These are phyloP conservation scores for Rhagonycha lutea DNA, from an alignment of 2,888 invertebrate genomes.

Conservation along the genomic window DNA sequence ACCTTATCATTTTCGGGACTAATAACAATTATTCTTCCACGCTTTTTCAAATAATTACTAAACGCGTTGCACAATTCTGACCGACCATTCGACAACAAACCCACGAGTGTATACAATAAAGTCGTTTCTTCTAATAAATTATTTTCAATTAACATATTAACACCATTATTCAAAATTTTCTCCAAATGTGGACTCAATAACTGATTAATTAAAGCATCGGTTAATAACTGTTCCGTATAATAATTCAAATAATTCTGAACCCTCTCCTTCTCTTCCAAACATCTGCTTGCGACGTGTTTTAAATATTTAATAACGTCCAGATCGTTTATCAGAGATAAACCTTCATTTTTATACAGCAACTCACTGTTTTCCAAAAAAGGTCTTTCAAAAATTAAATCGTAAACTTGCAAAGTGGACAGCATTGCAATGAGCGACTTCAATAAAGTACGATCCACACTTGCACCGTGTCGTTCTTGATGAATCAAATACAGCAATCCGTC, in stretches of 20 bases:
- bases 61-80: slow-evolving; percentile 84
- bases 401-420: slow-evolving; percentile 92
- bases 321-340: slow-evolving; percentile 84
- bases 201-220: slow-evolving; percentile 87
- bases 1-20: slow-evolving; percentile 90
- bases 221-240: slow-evolving; percentile 81
- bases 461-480: slow-evolving; percentile 87
- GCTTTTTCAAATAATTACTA: slow-evolving; percentile 90
- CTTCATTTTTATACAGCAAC: slow-evolving; percentile 86
- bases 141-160: slow-evolving; percentile 85
- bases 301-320: slow-evolving; percentile 76
- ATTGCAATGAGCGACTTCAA: slow-evolving; percentile 90
- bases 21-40: slow-evolving; percentile 89
- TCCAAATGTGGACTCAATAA: slow-evolving; percentile 85
- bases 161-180: slow-evolving; percentile 85
- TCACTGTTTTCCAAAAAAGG: slow-evolving; percentile 89
- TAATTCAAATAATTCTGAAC: slow-evolving; percentile 87
- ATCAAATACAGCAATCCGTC: slow-evolving; percentile 88
- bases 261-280: slow-evolving; percentile 88
- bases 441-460: slow-evolving; percentile 83
- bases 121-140: slow-evolving; percentile 82
- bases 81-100: slow-evolving; percentile 85
- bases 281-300: slow-evolving; percentile 85
- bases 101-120: slow-evolving; percentile 84
- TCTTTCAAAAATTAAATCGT: slow-evolving; percentile 80